Evolutionary conservation across 2,113 vertebrate species (phyloP).

Genomic region (Otocyon megalotis): DNA sequence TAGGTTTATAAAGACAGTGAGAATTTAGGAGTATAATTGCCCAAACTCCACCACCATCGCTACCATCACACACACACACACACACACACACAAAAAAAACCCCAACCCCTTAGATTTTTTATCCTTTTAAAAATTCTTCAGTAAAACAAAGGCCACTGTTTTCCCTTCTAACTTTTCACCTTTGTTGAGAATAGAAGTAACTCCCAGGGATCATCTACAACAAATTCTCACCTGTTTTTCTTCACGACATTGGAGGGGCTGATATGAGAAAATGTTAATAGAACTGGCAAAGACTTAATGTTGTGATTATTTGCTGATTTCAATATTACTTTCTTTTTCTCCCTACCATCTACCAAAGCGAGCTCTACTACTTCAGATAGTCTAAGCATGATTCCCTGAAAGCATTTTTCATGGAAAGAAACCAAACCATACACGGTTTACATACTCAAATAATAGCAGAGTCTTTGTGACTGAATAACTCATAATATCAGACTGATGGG

Average conservation of each 20-base stretch:
- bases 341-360: background rate
- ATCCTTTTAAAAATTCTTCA: slow-evolving; percentile 45
- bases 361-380: slow-evolving; percentile 9
- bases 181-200: slow-evolving; percentile 51
- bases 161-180: background rate
- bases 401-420: slow-evolving; percentile 48
- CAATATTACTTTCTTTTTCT: slow-evolving; percentile 35
- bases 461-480: slow-evolving; percentile 46
- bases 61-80: background rate
- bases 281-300: background rate
- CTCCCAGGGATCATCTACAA: background rate
- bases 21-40: background rate
- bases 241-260: background rate
- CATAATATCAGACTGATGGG: slow-evolving; percentile 42
- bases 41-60: background rate
- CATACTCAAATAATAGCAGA: slow-evolving; percentile 22
- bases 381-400: background rate
- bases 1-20: background rate
- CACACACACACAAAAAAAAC: background rate
- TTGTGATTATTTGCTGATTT: background rate
- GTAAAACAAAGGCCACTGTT: slow-evolving; percentile 21
- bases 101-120: background rate
- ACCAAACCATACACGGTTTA: background rate
- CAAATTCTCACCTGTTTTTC: slow-evolving; percentile 1
- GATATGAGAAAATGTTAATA: background rate